Base-by-base conservation (phyloP, 2,797 vertebrate species). In the Anolis apletophallus region DNA sequence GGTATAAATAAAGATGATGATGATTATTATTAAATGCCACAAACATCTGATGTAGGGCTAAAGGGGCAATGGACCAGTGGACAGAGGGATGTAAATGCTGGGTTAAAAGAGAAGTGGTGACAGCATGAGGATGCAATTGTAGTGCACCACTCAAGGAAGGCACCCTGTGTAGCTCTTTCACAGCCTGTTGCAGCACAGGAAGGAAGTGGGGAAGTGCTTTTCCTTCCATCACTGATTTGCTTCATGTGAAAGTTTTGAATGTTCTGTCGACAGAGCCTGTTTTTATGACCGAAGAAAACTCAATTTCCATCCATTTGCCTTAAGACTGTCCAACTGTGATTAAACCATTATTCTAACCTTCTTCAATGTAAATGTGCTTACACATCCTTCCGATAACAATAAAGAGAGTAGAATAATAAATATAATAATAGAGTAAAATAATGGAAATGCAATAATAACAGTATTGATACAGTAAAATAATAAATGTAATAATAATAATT, bases 151-250 rank as follows among this genome's bases (percentile, higher is more conserved):
- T 29, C 6, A 80, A 26, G 50, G 46, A 36, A 40, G 50, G n/a
- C 52, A 14, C 36, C 64, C 32, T 36, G 32, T 10, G 21, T 29
- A 10, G n/a, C 3, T 71, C 36, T 52, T 81, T 23, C n/a, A 55
- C 26, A n/a, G 34, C 50, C 55, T 50, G 26, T 46, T 75, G 71
- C 81, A 59, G 59, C 36, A 83, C 55, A 83, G 81, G 71, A 83
- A 83, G 81, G 71, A 74, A 74, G 7, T n/a, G 29, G 21, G 0
- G 29, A 19, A 2, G 36, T 36, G 2, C 21, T 3, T 16, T 16
- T 9, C 32, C 52, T 54, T 54, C n/a, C 80, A 69, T 21, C 46
- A 34, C 23, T 46, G 52, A 12, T 26, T 36, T 52, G 23, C 32
- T 26, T 40, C 34, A 29, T 59, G 59, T 26, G 34, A 1, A 34